Percentiles rank a stretch among this genome's conserved stretches.
These are phyloP conservation scores for Orgyia antiqua DNA, from an alignment of 2,888 invertebrate genomes.

Conservation along the genomic window DNA sequence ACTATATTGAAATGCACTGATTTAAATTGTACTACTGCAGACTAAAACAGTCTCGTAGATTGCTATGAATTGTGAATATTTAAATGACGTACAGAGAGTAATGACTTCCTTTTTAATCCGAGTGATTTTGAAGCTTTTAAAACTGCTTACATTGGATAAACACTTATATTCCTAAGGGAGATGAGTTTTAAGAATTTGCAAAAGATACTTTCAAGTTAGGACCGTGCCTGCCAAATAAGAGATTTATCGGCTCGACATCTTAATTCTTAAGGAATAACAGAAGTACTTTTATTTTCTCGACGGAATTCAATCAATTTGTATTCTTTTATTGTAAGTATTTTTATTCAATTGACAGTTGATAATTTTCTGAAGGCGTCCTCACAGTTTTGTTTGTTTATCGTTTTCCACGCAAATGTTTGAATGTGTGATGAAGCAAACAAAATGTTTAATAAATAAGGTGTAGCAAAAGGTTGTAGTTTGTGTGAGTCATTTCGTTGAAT, in stretches of 20 bases:
- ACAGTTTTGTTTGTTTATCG: conserved; percentile 14
- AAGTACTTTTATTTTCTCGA: conserved; percentile 10
- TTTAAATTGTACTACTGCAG: conserved; percentile 40
- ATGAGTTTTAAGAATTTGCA: conserved; percentile 18
- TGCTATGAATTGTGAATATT: too few relatives aligned
- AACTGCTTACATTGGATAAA: too few relatives aligned
- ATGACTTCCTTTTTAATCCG: too few relatives aligned
- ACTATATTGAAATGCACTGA: conserved; percentile 40
- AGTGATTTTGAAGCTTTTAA: too few relatives aligned
- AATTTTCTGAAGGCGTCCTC: neutral
- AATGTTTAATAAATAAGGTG: conserved; percentile 16
- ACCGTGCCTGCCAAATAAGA: conserved; percentile 11
- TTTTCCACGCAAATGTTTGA: conserved; percentile 10
- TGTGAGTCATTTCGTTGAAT: conserved; percentile 21
- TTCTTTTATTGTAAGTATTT: neutral
- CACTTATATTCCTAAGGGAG: too few relatives aligned
- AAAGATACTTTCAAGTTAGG: conserved; percentile 13
- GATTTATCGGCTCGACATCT: conserved; percentile 16
- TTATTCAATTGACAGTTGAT: too few relatives aligned
- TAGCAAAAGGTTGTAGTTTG: conserved; percentile 3
- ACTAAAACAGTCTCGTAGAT: too few relatives aligned
- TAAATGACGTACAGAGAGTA: too few relatives aligned
- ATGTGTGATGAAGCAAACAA: conserved; percentile 7
- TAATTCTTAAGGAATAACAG: conserved; percentile 6
- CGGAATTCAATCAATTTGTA: conserved; percentile 9